These are phyloP conservation scores for Lacanobia oleracea DNA, from an alignment of 2,888 invertebrate species.

Conservation along the genomic window DNA sequence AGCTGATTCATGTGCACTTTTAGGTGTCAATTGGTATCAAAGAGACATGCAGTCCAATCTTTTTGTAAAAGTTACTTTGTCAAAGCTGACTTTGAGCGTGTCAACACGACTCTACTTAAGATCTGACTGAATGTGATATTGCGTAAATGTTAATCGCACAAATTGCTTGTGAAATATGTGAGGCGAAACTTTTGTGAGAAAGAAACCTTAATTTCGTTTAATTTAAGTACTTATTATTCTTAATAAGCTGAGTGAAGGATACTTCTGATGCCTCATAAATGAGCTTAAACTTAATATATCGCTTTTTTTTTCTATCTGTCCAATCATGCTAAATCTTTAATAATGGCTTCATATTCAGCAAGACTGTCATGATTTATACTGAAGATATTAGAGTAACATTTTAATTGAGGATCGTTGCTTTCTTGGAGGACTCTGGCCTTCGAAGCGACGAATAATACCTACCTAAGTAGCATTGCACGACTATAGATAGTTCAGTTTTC, in stretches of 20 bases:
- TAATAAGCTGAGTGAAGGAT: no score
- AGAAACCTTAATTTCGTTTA: background rate
- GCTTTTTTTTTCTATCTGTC: constrained; percentile 1
- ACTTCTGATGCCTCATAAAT: background rate
- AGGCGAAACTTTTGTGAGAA: background rate
- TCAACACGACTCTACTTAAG: constrained; percentile 7
- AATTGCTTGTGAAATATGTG: background rate
- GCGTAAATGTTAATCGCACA: constrained; percentile 10
- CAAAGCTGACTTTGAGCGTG: no score
- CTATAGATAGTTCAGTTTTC: background rate
- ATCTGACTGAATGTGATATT: constrained; percentile 21
- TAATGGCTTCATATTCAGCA: constrained; percentile 31
- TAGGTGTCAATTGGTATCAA: no score
- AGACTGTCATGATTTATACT: constrained; percentile 28
- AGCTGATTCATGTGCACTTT: no score
- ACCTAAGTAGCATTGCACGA: constrained; percentile 9
- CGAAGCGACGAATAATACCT: background rate
- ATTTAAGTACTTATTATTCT: constrained; percentile 1
- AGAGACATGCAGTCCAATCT: no score
- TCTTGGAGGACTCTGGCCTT: constrained; percentile 8
- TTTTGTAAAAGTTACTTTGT: no score
- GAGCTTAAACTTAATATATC: constrained; percentile 2
- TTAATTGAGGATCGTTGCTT: background rate
- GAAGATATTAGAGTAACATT: background rate
- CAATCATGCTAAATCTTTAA: background rate